Conservation (phyloP, 2,113 vertebrate species). For the Nematolebias whitei region DNA sequence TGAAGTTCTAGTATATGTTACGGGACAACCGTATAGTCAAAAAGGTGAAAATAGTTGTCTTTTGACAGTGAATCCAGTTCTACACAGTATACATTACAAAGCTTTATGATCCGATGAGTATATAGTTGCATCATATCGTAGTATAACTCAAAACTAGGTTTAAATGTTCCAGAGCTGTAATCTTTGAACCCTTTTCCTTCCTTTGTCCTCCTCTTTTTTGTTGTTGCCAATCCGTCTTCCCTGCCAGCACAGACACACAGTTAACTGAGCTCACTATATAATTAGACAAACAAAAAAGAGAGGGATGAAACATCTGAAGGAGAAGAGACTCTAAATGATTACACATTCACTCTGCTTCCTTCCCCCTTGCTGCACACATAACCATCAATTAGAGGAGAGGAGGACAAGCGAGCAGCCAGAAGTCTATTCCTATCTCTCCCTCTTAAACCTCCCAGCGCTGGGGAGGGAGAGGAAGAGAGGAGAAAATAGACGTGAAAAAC, state of each 20-base stretch:
- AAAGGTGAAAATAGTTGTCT: conserved; percentile 43
- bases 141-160: conserved; percentile 17
- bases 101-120: neutral
- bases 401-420: conserved; percentile 74
- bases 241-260: conserved; percentile 42
- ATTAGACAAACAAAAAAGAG: conserved; percentile 82
- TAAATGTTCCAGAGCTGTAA: conserved; percentile 26
- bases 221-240: conserved; percentile 47
- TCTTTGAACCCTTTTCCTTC: conserved; percentile 24
- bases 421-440: conserved; percentile 70
- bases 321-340: conserved; percentile 83
- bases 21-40: conserved; percentile 24
- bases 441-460: conserved; percentile 57
- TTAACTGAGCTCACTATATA: conserved; percentile 73
- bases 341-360: conserved; percentile 83
- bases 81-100: too few relatives aligned
- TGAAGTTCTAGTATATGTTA: conserved; percentile 55
- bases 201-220: conserved; percentile 40
- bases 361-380: conserved; percentile 79
- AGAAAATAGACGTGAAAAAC: conserved; percentile 72
- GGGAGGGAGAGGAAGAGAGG: conserved; percentile 51
- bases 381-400: conserved; percentile 81
- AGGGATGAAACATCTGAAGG: conserved; percentile 78
- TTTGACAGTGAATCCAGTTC: neutral
- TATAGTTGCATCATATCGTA: neutral